Base-by-base conservation (phyloP, 2,888 invertebrate species). In the Lasius fuliginosus region DNA sequence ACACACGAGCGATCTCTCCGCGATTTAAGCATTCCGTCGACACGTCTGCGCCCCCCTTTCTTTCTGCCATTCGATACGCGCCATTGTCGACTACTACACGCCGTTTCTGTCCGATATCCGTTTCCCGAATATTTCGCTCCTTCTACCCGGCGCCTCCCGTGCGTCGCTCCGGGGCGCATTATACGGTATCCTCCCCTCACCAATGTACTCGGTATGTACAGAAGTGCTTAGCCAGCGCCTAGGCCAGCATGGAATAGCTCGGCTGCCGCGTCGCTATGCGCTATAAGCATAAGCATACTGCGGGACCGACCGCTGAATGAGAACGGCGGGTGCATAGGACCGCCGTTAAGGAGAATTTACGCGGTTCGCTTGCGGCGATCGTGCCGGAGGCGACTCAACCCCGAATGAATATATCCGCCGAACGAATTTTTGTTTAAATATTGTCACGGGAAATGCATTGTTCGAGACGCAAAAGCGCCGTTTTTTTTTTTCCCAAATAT, bases 171-270 rank as follows among this genome's bases (percentile, higher is more conserved):
- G 68, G 58, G 60, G 74, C 49, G 81, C 77, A 74, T 65, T 86
- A 85, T 67, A 84, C 86, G 42, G 69, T 42, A 58, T 69, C 71
- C 71, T 71, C 69, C 69, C 42, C 79, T 23, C 71, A 18, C 23
- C 83, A 74, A 65, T 82, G 84, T 82, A 67, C 68, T 88, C 85
- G 82, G 79, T 86, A 75, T 84, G 87, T 76, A 85, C 88, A 87
- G 84, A 88, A 90, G 87, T 84, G 88, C 89, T 89, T 90, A 89
- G 86, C 89, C 85, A 86, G 86, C 86, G 76, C 86, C 86, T 87
- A 79, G 84, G 75, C 79, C 56, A 74, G 56, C 82, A 65, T 79
- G 83, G 69, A 82, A 84, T 81, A 81, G 64, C 81, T 64, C 71
- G 81, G 83, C 60, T 84, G 71, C 83, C 79, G 79, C 83, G 77